Base-by-base conservation (phyloP, 2,113 vertebrate genomes). In the Psittacus erithacus region DNA sequence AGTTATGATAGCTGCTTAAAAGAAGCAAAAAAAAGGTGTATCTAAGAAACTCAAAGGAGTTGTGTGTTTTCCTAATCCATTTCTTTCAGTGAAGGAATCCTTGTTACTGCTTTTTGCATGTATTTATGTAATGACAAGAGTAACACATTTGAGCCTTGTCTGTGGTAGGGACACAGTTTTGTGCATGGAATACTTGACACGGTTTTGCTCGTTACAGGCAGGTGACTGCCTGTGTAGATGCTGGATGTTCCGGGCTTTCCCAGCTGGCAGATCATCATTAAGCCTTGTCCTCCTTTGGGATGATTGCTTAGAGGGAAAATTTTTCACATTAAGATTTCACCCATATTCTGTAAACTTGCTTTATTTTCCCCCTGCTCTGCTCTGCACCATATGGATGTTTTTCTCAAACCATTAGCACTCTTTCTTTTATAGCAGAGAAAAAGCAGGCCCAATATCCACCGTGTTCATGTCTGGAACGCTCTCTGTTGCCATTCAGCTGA, bases 361-460 rank as follows among this genome's bases (percentile, higher is more conserved):
- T 57, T 57, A 27, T n/a, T 73, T 90, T 44, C 6, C 5, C 10
- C 19, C 15, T 69, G 11, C 38, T 64, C 15, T 87, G 27, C 68
- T 44, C 3, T 78, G 25, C 9, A 44, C 13, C 4, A 2, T 15
- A 7, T 15, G 19, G 10, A 14, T 63, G 12, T 67, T 87, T 67
- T 79, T 38, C 38, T 76, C 29, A 31, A 57, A 29, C 7, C 10
- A 5, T 63, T 71, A 50, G 13, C 47, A 46, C 8, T 7, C 4
- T 57, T 24, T 8, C 19, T 76, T 46, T 31, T 20, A 10, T 13
- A 20, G 15, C 41, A 87, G 63, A 60, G 50, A 29, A 44, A 35
- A 64, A 28, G 5, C 25, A 33, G 39, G 20, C 1, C 0, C 2
- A 0, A 7, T 23, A 17, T 55, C 78, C 3, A 2, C 13, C 35